These are phyloP conservation scores for Drosophila yooni DNA, from an alignment of 2,888 invertebrate species.

Conservation along the genomic window DNA sequence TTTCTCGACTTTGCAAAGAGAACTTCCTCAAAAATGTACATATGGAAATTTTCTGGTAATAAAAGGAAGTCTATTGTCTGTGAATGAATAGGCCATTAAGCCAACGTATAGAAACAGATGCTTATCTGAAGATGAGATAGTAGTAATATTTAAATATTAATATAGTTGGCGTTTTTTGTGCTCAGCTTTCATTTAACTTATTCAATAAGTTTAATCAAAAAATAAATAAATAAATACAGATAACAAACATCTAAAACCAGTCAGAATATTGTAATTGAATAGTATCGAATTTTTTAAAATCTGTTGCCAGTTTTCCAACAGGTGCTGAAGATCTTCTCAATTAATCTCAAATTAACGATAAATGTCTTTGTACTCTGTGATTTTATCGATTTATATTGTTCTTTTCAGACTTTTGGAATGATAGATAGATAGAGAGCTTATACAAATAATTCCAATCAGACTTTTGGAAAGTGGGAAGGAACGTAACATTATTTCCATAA, in stretches of 20 bases:
- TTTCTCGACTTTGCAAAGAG: constrained; percentile 7
- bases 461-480: background rate
- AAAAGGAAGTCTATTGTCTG: constrained; percentile 11
- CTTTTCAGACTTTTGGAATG: background rate
- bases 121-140: background rate
- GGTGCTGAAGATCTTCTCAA: background rate
- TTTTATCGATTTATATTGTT: background rate
- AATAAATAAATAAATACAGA: background rate
- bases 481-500: background rate
- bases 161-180: background rate
- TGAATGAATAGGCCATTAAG: background rate
- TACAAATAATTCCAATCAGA: background rate
- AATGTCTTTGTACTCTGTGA: background rate
- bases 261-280: background rate
- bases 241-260: background rate
- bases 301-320: background rate
- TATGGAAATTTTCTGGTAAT: constrained; percentile 19
- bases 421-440: background rate
- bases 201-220: background rate
- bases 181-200: background rate
- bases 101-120: background rate
- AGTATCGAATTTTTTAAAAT: background rate
- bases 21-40: constrained; percentile 1
- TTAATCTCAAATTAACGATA: background rate
- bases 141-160: background rate